Evolutionary conservation across 2,113 vertebrate genomes (phyloP).

Genomic region (Xerus inauris): DNA sequence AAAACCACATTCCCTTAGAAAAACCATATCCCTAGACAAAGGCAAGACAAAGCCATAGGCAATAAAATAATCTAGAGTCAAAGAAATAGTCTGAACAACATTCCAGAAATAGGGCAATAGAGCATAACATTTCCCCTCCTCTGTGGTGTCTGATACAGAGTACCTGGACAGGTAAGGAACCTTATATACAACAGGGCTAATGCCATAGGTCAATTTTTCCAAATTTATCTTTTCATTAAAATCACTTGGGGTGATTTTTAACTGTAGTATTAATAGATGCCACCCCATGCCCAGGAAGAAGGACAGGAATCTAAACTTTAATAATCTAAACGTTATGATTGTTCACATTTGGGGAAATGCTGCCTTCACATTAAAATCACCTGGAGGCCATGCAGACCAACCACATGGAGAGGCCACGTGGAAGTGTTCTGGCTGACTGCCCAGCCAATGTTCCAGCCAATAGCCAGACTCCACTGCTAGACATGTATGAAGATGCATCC

Average conservation of each 20-base stretch:
- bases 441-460: background rate
- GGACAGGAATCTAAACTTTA: constrained; percentile 1
- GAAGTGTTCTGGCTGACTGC: background rate
- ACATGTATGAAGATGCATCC: background rate
- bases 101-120: background rate
- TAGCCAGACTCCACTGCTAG: background rate
- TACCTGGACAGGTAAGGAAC: background rate
- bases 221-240: background rate
- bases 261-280: background rate
- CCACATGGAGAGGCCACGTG: background rate
- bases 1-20: background rate
- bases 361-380: constrained; percentile 15
- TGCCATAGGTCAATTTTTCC: background rate
- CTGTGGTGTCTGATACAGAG: background rate
- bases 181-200: background rate
- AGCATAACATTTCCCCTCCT: background rate
- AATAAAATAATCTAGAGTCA: background rate
- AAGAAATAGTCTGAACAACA: background rate
- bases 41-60: background rate
- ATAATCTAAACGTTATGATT: too few species aligned
- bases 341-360: background rate
- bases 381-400: background rate
- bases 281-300: background rate
- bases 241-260: background rate
- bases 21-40: background rate